Evolutionary conservation across 2,888 invertebrate genomes (phyloP), one percentile per base, ranked within the genome.

Genomic region (Agonopterix arenella): DNA sequence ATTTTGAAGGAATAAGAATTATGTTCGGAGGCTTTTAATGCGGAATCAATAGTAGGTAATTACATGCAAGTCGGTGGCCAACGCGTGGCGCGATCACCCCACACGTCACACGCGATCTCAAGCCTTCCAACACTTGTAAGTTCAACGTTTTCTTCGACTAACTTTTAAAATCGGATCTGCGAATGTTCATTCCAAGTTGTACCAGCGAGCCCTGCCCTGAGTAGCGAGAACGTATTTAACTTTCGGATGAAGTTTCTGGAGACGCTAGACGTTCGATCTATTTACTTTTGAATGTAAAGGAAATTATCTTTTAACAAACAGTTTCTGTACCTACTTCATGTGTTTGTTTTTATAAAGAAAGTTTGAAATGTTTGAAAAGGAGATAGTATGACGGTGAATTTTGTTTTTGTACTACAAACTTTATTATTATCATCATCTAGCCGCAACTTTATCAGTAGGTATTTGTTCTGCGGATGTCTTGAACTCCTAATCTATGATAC

Each of bases 51-150:
- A 56, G 68, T 69, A 66, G 57, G 73, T 76, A 86, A 85, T 85
- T 86, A 85, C 81, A 80, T 76, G 79, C 78, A 79, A 81, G 78
- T 66, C 71, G 76, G 68, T 63, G 68, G 73, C 18, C 49, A 47
- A 50, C 61, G 64, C 63, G 60, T 57, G 65, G 64, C 70, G 74
- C 73, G 69, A 70, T 70, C 71, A 70, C 76, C 76, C 76, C 66
- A 54, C 57, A 59, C 59, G 62, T 61, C 62, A 68, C 85, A 86
- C 84, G 86, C 86, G 74, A 86, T 78, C 61, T 61, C 55, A 65
- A 66, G 60, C 65, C 71, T 79, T 76, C n/a, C 18, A 45, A 46
- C 46, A 13, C 13, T 38, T 9, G 46, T 46, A 11, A 11, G 16
- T 46, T 10, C 38, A 11, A 36, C 45, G 10, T 46, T 11, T 46